Evolutionary conservation across 2,888 invertebrate genomes (phyloP).

Genomic region (Parnassius glacialis): DNA sequence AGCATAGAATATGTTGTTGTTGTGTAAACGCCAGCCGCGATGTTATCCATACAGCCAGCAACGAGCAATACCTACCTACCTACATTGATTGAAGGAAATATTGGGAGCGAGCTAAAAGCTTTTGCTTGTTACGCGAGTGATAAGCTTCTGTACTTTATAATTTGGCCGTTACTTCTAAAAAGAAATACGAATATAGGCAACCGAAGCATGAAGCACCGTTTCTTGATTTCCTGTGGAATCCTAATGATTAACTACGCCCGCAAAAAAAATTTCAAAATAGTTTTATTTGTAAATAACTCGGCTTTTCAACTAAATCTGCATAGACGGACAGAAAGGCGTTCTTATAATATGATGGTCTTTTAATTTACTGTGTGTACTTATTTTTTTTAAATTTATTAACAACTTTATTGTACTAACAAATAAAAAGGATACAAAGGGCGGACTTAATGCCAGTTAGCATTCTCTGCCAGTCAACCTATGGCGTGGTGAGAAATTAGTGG

Average conservation of each 20-base stretch:
- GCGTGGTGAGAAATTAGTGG: no score
- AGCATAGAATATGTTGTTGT: neutral
- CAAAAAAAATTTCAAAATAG: no score
- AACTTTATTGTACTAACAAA: no score
- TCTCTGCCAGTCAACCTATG: no score
- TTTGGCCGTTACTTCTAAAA: neutral
- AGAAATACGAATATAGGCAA: neutral
- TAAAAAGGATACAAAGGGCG: no score
- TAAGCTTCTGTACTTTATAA: constrained; percentile 17
- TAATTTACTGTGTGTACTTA: no score
- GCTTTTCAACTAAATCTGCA: no score
- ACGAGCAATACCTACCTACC: neutral
- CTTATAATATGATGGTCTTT: no score
- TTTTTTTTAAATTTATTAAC: no score
- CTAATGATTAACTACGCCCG: neutral
- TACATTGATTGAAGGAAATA: constrained; percentile 24
- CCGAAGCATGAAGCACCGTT: neutral
- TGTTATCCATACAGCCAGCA: neutral
- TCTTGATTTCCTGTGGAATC: neutral
- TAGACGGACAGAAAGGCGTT: no score
- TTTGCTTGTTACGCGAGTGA: constrained; percentile 30
- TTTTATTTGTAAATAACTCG: no score
- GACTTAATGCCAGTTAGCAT: no score
- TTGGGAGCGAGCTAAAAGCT: constrained; percentile 28
- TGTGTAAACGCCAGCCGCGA: neutral